A percentile compares a stretch with the other conserved stretches of the same genome.
Conservation (phyloP, 1,140 invertebrate species). For the Antheraea pernyi region DNA sequence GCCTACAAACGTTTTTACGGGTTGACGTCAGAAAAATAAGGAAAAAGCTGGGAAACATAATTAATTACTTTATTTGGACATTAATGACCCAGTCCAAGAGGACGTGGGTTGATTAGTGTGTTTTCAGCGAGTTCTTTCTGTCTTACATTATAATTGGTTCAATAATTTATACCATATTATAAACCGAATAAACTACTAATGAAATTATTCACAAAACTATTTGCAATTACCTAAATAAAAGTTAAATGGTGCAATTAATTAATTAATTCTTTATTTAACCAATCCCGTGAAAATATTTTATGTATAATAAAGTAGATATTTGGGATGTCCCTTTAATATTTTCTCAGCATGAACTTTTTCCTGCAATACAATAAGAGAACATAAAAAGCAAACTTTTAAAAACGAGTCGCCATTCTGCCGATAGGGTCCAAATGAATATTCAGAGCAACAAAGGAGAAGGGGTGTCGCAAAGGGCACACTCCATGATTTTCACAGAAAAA, state of each 20-base stretch:
- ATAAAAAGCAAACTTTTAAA: conserved; percentile 64
- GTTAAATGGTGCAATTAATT: too few species aligned
- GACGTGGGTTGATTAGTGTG: conserved; percentile 62
- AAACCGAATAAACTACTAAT: not conserved
- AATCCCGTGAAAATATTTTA: not conserved
- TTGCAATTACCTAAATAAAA: too few species aligned
- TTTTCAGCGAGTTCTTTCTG: conserved; percentile 45
- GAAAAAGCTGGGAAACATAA: conserved; percentile 65
- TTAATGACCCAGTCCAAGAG: conserved; percentile 66
- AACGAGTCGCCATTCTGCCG: conserved; percentile 62
- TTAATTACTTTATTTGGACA: conserved; percentile 77
- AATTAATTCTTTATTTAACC: too few species aligned
- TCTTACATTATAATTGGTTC: conserved; percentile 35
- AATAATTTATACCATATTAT: not conserved
- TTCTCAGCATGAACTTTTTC: conserved; percentile 24
- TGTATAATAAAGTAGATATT: conserved; percentile 32
- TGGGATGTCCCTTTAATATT: conserved; percentile 34
- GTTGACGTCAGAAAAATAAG: conserved; percentile 60
- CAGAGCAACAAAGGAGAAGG: conserved; percentile 65
- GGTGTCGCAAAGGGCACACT: conserved; percentile 55
- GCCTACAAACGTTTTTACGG: conserved; percentile 59
- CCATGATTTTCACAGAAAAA: conserved; percentile 56
- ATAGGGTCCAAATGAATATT: conserved; percentile 76
- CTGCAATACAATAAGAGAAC: conserved; percentile 48
- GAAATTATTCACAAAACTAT: not conserved